Evolutionary conservation across 1,140 invertebrate genomes (phyloP), one percentile per base, ranked within the genome.

Genomic region (Venturia canescens): DNA sequence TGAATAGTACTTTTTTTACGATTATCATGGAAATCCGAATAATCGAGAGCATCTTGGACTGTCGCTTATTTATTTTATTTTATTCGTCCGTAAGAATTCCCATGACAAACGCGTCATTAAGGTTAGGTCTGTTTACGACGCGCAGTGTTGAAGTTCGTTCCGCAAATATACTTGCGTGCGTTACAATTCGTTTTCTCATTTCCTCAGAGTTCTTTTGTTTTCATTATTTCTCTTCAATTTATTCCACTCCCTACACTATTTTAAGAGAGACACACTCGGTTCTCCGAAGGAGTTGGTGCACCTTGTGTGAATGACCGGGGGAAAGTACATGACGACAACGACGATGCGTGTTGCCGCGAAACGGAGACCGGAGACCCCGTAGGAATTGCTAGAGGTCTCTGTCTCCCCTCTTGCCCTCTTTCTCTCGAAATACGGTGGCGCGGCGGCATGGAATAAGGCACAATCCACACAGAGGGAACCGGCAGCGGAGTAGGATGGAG

Each of bases 251-350:
- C 60, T 63, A 63, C 23, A 71, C 69, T 71, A 71, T 71, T 71
- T 71, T 71, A 38, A 71, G 69, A 44, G 60, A 63, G 69, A 48
- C 69, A 21, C 67, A 71, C 69, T 71, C 26, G 18, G 69, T 71
- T 71, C 69, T 38, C 34, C 21, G 69, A 71, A 48, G 34, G 34
- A 71, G 69, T 38, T 71, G 34, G 23, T 26, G 63, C 69, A 71
- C 69, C 69, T 71, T 71, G 69, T 71, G 69, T 71, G 69, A 71
- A 71, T 71, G 69, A 71, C 69, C 69, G 69, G n/a, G 69, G 34
- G 34, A 71, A 38, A 71, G 50, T 18, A 53, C 50, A 63, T 26
- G 60, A 63, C 60, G 60, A 63, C 60, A 23, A 63, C 60, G 53
- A 57, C 53, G n/a, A 11, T 11, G 3, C 53, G 13, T 23, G 60